Conservation (phyloP, 2,888 invertebrate species). For the Exocentrus adspersus region DNA sequence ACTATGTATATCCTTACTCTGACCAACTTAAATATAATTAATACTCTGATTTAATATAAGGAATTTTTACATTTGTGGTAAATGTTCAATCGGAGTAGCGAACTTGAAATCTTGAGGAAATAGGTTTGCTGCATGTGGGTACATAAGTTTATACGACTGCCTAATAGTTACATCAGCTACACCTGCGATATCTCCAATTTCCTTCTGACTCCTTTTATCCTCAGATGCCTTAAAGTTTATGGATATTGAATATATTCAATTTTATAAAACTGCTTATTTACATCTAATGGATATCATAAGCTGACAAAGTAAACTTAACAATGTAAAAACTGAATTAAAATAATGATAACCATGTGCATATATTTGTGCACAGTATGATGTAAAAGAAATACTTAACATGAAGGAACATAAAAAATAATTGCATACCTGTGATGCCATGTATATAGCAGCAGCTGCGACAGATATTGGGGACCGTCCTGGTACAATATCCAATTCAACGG, state of each 20-base stretch:
- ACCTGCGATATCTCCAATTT: slow-evolving; percentile 98
- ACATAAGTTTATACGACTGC: slow-evolving; percentile 97
- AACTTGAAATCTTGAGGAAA: slow-evolving; percentile 98
- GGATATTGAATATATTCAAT: too few relatives aligned
- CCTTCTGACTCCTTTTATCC: slow-evolving; percentile 93
- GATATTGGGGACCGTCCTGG: slow-evolving; percentile 98
- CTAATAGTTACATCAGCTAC: slow-evolving; percentile 98
- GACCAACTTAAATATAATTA: too few relatives aligned
- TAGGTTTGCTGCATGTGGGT: slow-evolving; percentile 89
- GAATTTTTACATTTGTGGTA: slow-evolving; percentile 83
- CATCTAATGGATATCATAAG: too few relatives aligned
- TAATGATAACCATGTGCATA: too few relatives aligned
- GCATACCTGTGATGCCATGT: slow-evolving; percentile 92
- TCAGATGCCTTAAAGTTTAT: slow-evolving; percentile 79
- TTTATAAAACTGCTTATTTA: neutral
- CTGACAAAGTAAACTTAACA: too few relatives aligned
- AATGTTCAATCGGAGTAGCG: slow-evolving; percentile 90
- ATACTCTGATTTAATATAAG: slow-evolving; percentile 10
- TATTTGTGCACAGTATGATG: too few relatives aligned
- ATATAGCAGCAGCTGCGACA: slow-evolving; percentile 98
- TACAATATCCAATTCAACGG: slow-evolving; percentile 96
- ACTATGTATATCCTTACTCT: neutral
- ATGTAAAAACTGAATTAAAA: too few relatives aligned
- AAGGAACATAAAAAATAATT: too few relatives aligned
- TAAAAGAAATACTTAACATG: too few relatives aligned